Percentiles rank a stretch among this genome's conserved stretches.
Conservation (phyloP, 2,888 invertebrate species). For the Drosophila mimetica region DNA sequence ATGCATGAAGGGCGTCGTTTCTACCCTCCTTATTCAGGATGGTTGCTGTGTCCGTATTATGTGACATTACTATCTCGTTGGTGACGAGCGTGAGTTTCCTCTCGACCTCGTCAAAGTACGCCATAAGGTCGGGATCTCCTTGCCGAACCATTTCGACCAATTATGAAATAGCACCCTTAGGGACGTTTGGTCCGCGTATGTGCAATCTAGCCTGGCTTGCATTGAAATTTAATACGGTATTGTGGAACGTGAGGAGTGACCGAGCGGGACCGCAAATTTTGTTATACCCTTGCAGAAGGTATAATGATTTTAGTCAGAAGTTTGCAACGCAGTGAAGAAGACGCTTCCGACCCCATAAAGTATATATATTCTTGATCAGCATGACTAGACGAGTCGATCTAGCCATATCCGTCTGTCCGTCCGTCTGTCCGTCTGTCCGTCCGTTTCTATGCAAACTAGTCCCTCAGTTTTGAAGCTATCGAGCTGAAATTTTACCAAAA, state of each 20-base stretch:
- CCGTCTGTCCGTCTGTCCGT: no score
- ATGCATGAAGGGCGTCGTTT: slow-evolving; percentile 4
- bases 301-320: no score
- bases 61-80: neutral
- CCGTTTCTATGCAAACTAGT: no score
- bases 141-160: neutral
- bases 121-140: neutral
- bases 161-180: neutral
- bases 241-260: slow-evolving; percentile 2
- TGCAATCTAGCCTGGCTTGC: slow-evolving; percentile 9
- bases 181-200: slow-evolving; percentile 11
- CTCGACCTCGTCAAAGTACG: neutral
- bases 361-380: no score
- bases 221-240: slow-evolving; percentile 1
- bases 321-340: no score
- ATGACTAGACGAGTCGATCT: no score
- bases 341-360: no score
- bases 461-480: no score
- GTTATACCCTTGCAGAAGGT: no score
- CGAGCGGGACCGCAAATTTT: neutral
- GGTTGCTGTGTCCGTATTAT: slow-evolving; percentile 3
- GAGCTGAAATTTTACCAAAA: no score
- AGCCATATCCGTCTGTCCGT: no score
- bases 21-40: slow-evolving; percentile 9
- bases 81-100: slow-evolving; percentile 1